Evolutionary conservation across 2,113 vertebrate genomes (phyloP), one percentile per base, ranked within the genome.

Genomic region (Anhinga anhinga): DNA sequence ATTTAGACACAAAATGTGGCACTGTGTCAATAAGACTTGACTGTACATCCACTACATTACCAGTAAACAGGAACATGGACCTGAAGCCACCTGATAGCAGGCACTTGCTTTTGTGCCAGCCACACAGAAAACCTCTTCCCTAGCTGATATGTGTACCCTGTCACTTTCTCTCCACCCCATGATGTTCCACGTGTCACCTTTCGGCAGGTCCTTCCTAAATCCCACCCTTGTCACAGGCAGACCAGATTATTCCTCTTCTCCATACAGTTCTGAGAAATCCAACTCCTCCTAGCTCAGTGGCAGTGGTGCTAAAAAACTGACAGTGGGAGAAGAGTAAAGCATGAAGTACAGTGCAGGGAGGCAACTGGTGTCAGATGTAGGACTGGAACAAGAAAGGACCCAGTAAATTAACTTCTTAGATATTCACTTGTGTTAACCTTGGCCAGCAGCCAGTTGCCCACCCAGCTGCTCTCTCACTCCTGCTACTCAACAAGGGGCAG

Each of bases 381-480:
- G 36, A 26, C 27, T 70, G 29, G n/a, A 79, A 92, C 20, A 22
- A 70, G 52, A 70, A 81, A 58, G 13, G 15, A 67, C 3, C 1
- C 21, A 65, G 40, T n/a, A 79, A 82, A 79, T 73, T 45, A 69
- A 65, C 25, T 52, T 65, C 66, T 65, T 69, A 71, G 55, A 29
- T 82, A 78, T 15, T 72, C 30, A 40, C 10, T 62, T 61, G 17
- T 11, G 7, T 40, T 86, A 88, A 81, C 10, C 55, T 82, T 72
- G 47, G 18, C 45, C 53, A 94, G 47, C n/a, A 91, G 42, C 56
- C 55, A 71, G 40, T 13, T 0, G 3, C 16, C 42, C 30, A 71
- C 19, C 19, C 38, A 58, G n/a, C 0, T 0, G 1, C 40, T 30
- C 18, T 71, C 34, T 78, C 2, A 0, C 10, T 66, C 20, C 7